Evolutionary conservation across 2,888 invertebrate species (phyloP), one percentile per base, ranked within the genome.

Genomic region (Clitarchus hookeri): DNA sequence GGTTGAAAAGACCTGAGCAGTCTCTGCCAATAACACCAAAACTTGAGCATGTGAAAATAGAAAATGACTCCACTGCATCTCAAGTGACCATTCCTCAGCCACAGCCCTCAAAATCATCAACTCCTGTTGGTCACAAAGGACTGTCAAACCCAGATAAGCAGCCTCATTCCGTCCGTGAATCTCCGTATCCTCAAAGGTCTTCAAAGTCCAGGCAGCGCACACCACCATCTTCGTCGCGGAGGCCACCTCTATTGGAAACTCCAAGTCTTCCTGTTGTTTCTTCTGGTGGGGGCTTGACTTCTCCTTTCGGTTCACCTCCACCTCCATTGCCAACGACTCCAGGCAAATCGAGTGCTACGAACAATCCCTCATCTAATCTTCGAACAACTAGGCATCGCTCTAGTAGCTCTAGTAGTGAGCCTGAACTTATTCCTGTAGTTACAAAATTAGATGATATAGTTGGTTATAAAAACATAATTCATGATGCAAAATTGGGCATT

Each of bases 401-500:
- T 26, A 90, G 90, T 23, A 94, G 93, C 3, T 91, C 91, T 84
- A 92, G 92, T 87, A 93, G 93, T 0, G 94, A 94, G 89, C 94
- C 94, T 0, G 94, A 94, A 90, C 89, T 94, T 84, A 91, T 94
- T 84, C 94, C 94, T 0, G 94, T 94, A 0, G 93, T 94, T 80
- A 94, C 94, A 89, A 94, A 94, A 89, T 90, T 94, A 84, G 94
- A 94, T 87, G 94, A 94, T 89, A 93, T 94, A 0, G 93, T 93
- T 54, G 94, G 94, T 0, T 94, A 93, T 89, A 94, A 94, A 88
- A 94, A 94, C 88, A 91, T 94, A 0, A 92, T 94, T 87, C 91
- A 93, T 6, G 94, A 94, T 87, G 93, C 93, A 27, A 91, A 91
- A 36, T 91, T 91, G 85, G 91, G 91, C 12, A 90, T 91, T 23